Evolutionary conservation across 92 coral and sea anemone genomes (phyloP), one percentile per base, ranked within the genome.

Genomic region (Palythoa caribaeorum): DNA sequence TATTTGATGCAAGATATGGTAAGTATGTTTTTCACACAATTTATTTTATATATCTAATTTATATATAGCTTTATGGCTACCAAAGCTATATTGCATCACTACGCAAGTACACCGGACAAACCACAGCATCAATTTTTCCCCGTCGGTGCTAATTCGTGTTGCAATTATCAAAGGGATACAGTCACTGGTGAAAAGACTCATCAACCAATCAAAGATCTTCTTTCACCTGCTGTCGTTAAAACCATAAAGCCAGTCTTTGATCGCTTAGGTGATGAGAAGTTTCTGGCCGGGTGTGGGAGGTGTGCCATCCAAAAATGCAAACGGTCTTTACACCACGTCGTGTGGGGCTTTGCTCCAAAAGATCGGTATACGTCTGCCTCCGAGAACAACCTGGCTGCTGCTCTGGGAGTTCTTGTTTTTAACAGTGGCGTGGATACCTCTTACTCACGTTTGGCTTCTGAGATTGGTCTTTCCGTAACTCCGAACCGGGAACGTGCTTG

Each of bases 101-200:
- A 90, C 78, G 60, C 85, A 39, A 90, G 93, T 20, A 76, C 93
- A 2, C 17, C 6, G 13, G 93, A 87, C 36, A 36, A 50, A 1
- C 95, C 95, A 13, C 66, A 84, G 36, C 91, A 92, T 73, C 87
- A 83, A 6, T 75, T 62, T 71, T 92, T 93, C 68, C 95, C 93
- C 4, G 36, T 10, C 0, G 90, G 91, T 14, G 55, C 68, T 11
- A 19, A 21, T 6, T 92, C 93, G 1, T 92, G 95, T 93, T 92
- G 90, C 77, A 50, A 84, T n/a, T 92, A 66, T 60, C 95, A 92
- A 19, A 77, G 91, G 38, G 95, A 92, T 70, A 13, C 74, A 1
- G 89, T 91, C 15, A 63, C 20, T 2, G 53, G 80, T 0, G 71
- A 76, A 52, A 48, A 40, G 1, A 3, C 76, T 6, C 92, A 92